Base-by-base conservation (phyloP, 30 jellyfish, hydroid and myxozoan species). In the Mastigias papua region DNA sequence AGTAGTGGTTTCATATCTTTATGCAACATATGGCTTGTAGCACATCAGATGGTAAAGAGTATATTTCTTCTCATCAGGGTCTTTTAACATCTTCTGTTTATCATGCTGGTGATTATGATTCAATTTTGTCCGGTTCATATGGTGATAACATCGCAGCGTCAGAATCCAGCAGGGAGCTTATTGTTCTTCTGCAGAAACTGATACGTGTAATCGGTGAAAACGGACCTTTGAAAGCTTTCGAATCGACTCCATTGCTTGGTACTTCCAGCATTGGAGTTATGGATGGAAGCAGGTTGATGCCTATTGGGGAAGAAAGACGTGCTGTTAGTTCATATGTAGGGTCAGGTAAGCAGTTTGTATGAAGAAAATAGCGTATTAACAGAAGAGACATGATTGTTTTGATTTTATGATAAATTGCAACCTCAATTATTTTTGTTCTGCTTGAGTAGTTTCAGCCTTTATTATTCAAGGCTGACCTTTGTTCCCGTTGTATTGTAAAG, bases 71-170 rank as follows among this genome's bases (percentile, higher is more conserved):
- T 23, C 37, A 20, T 74, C 50, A 88, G 92, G 92, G 89, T 37
- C 28, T 89, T 17, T 71, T 89, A 75, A 89, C 92, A 50, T 54
- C 85, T 9, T 80, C 90, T 51, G 86, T 64, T 21, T 90, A 81
- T 78, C 97, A 72, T 61, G 97, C 97, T 63, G 97, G 97, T 32
- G 97, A 88, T 73, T 95, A 42, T 49, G 97, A 95, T 42, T 91
- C 97, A 11, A 49, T 61, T 17, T 42, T 87, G 23, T 93, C 98
- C 69, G 98, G 98, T 49, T 96, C 92, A 32, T 93, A 87, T 80
- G 98, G 98, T 28, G 97, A 93, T 63, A 93, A 87, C 84, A 87
- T 93, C 54, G 90, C 98, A 2, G 61, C 98, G 0, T 74, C 95
- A 17, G 98, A 88, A 83, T 93, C 98, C 13, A 87, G 98, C 69